Base-by-base conservation (phyloP, 2,888 invertebrate species). In the Aleiodes testaceus region DNA sequence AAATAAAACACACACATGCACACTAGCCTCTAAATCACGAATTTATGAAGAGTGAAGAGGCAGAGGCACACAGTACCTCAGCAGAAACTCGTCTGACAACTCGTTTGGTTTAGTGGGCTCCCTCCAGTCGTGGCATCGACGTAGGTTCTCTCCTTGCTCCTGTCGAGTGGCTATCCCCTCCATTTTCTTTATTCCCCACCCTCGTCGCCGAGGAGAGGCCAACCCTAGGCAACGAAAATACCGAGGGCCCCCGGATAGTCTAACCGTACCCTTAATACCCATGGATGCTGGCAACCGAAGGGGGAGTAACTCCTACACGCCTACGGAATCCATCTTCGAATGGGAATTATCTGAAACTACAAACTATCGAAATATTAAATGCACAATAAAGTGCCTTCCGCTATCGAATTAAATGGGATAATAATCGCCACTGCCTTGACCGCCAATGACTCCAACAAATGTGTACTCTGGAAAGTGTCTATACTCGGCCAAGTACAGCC, bases 1-100 rank as follows among this genome's bases (percentile, higher is more conserved):
- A n/a, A n/a, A n/a, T n/a, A n/a, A n/a, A n/a, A n/a, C n/a, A n/a
- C n/a, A n/a, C n/a, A n/a, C n/a, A n/a, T n/a, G n/a, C n/a, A n/a
- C n/a, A n/a, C n/a, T n/a, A n/a, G n/a, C n/a, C n/a, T n/a, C n/a
- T n/a, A n/a, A n/a, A n/a, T n/a, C n/a, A n/a, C n/a, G n/a, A n/a
- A n/a, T 26, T 26, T 26, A 26, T 2, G 26, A 26, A 5, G 26
- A 26, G 4, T 26, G n/a, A 12, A 26, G 45, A 47, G 7, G 26
- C 11, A 18, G 49, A 6, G 36, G 59, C 16, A 42, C 14, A 73
- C 73, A 75, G 26, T 26, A 75, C 80, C 80, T 80, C 80, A 80
- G 82, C 83, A 83, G 81, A 82, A 86, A 86, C 86, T 82, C 85
- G 85, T 86, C 86, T 86, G 86, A 80, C 85, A 80, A 83, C 81